Conservation (phyloP, 2,888 invertebrate species). For the Tortricodes alternella region DNA sequence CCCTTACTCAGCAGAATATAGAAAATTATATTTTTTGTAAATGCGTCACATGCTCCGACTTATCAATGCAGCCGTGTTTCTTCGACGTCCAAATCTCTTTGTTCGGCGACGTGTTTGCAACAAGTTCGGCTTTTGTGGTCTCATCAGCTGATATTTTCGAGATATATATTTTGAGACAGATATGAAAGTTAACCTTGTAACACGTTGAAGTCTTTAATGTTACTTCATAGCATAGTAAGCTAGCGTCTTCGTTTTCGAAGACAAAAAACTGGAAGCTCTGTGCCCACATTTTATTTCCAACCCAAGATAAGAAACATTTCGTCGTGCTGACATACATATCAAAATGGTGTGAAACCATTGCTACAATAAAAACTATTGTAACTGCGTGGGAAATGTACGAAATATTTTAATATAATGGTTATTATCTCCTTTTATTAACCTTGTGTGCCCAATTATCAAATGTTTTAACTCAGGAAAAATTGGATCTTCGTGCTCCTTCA, state of each 20-base stretch:
- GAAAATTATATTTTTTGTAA: no score
- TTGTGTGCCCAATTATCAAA: conserved; percentile 12
- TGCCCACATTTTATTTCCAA: conserved; percentile 18
- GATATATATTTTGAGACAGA: no score
- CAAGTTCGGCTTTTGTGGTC: no score
- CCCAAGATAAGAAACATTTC: conserved; percentile 26
- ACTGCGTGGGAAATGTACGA: conserved; percentile 23
- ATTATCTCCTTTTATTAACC: conserved; percentile 21
- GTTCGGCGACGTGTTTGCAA: no score
- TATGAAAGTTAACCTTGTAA: no score
- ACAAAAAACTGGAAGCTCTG: conserved; percentile 21
- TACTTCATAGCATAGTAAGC: no score
- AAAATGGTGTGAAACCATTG: conserved; percentile 31
- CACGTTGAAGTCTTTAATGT: no score
- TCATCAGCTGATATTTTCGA: no score
- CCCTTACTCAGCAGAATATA: no score
- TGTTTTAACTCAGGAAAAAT: neutral
- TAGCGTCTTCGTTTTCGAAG: conserved; percentile 25
- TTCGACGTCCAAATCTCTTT: no score
- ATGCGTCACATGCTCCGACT: no score
- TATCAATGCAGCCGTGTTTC: no score
- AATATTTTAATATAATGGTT: conserved; percentile 19
- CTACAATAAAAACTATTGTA: conserved; percentile 24
- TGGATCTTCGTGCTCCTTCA: conserved; percentile 57
- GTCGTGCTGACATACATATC: conserved; percentile 28